These are phyloP conservation scores for Meiosimyza decipiens DNA, from an alignment of 2,888 invertebrate species.

Conservation along the genomic window DNA sequence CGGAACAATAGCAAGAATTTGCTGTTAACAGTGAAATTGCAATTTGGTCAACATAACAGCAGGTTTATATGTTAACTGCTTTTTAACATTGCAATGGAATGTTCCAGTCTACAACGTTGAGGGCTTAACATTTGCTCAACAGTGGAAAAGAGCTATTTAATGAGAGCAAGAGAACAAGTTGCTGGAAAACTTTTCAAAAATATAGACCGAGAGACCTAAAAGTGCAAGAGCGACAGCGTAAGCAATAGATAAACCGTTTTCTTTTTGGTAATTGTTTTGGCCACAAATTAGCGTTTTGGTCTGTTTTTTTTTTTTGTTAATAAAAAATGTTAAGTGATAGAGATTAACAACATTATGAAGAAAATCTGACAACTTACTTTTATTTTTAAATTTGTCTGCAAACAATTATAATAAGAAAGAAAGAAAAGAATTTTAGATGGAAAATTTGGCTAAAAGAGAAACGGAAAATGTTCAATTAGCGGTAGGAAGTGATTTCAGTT, in stretches of 20 bases:
- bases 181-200: too few species aligned
- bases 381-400: too few species aligned
- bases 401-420: too few species aligned
- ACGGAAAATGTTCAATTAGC: too few species aligned
- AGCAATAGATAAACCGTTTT: neutral
- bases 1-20: neutral
- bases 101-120: constrained; percentile 21
- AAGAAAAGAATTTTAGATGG: too few species aligned
- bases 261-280: neutral
- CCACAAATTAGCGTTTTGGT: neutral
- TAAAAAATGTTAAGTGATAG: too few species aligned
- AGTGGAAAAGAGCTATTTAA: neutral
- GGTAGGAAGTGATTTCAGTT: too few species aligned
- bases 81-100: neutral
- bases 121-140: neutral
- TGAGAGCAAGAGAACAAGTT: neutral
- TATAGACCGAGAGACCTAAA: neutral
- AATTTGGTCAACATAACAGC: neutral
- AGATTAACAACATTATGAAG: too few species aligned
- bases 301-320: too few species aligned
- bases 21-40: neutral
- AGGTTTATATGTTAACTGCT: neutral
- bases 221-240: constrained; percentile 2
- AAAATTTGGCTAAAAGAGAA: too few species aligned
- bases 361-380: too few species aligned